Conservation (phyloP, 1,140 invertebrate genomes). For the Aphis gossypii region DNA sequence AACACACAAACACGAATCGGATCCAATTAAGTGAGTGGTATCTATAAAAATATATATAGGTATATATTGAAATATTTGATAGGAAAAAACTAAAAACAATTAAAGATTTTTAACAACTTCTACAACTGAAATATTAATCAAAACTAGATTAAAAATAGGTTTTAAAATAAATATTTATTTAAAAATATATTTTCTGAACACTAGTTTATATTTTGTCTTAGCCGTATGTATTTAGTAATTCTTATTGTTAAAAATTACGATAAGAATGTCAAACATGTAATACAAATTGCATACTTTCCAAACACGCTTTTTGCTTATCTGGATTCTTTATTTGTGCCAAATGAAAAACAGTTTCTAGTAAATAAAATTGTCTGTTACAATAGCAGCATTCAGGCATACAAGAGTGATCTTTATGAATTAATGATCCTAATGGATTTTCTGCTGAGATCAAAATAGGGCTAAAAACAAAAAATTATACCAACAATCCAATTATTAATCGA, state of each 20-base stretch:
- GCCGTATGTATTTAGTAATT: slow-evolving; percentile 36
- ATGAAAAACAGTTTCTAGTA: slow-evolving; percentile 84
- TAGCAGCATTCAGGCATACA: slow-evolving; percentile 85
- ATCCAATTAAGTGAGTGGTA: background rate
- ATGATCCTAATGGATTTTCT: slow-evolving; percentile 84
- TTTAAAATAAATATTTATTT: background rate
- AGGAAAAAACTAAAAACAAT: background rate
- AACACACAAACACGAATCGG: background rate
- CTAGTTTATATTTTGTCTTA: background rate
- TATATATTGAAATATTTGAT: background rate
- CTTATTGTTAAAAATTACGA: background rate
- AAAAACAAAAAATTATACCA: background rate
- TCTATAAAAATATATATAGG: background rate
- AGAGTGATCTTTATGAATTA: slow-evolving; percentile 79
- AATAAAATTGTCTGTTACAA: slow-evolving; percentile 83
- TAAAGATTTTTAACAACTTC: background rate
- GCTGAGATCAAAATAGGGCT: slow-evolving; percentile 72
- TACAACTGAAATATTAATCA: background rate
- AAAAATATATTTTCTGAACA: background rate
- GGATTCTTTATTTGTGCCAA: slow-evolving; percentile 82
- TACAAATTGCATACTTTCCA: slow-evolving; percentile 66
- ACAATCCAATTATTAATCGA: background rate
- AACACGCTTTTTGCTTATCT: slow-evolving; percentile 78
- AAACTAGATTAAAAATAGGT: background rate
- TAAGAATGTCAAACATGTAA: background rate